A percentile compares a stretch with the other conserved stretches of the same genome.
These are phyloP conservation scores for Eulithis prunata DNA, from an alignment of 2,888 invertebrate species.

Conservation along the genomic window DNA sequence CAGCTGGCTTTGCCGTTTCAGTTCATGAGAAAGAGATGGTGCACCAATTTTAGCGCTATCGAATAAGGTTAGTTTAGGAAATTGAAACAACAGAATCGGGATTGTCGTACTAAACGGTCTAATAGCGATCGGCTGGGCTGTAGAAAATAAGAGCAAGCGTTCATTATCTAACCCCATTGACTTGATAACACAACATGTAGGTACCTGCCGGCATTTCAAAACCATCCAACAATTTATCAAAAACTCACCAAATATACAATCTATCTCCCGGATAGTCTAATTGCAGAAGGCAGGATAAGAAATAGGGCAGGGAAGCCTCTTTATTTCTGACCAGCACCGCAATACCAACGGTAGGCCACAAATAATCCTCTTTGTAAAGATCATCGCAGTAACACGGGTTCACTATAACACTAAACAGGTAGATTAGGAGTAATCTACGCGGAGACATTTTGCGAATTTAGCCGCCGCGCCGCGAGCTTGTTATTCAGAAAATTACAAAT, in stretches of 20 bases:
- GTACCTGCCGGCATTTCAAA: neutral
- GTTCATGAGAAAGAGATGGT: too few species aligned
- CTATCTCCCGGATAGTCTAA: slow-evolving; percentile 95
- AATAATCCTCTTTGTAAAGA: slow-evolving; percentile 46
- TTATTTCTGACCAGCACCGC: slow-evolving; percentile 94
- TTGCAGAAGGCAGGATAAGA: slow-evolving; percentile 90
- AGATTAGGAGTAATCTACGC: neutral
- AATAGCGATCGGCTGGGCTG: neutral
- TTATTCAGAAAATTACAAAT: too few species aligned
- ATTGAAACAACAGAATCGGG: too few species aligned
- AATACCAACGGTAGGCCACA: slow-evolving; percentile 90
- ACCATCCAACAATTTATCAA: neutral
- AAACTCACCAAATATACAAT: slow-evolving; percentile 91
- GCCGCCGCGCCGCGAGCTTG: neutral
- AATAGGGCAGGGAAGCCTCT: slow-evolving; percentile 95
- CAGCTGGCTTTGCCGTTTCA: too few species aligned
- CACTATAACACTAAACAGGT: slow-evolving; percentile 2
- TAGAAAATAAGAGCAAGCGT: neutral
- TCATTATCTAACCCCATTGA: neutral
- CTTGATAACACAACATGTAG: neutral
- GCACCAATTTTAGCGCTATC: too few species aligned
- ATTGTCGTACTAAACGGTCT: too few species aligned
- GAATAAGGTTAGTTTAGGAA: too few species aligned
- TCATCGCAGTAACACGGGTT: slow-evolving; percentile 12
- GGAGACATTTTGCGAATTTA: neutral